A percentile compares a stretch with the other conserved stretches of the same genome.
Evolutionary conservation across 53 echinoderm and acorn worm species (phyloP).

Genomic region (Stichopus horrens): DNA sequence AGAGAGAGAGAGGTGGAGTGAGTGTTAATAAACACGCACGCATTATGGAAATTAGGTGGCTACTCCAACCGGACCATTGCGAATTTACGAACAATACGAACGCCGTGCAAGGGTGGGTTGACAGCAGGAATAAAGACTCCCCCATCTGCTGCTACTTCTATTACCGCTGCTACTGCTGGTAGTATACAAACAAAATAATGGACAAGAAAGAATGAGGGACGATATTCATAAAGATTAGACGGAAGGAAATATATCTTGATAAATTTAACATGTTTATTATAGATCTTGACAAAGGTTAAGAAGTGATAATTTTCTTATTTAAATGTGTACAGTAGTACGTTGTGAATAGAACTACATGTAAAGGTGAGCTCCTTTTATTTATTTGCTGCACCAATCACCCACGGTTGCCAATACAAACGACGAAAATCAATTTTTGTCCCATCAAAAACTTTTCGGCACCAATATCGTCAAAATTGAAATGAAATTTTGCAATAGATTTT

Average conservation of each 20-base stretch:
- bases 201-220: not conserved
- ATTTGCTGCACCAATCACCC: no score
- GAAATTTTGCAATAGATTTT: not conserved
- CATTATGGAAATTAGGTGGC: slow-evolving; percentile 48
- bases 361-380: no score
- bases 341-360: no score
- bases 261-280: slow-evolving; percentile 4
- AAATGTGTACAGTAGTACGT: not conserved
- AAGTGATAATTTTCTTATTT: slow-evolving; percentile 17
- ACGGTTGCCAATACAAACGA: not conserved
- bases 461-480: not conserved
- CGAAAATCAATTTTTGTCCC: not conserved
- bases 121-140: slow-evolving; percentile 3
- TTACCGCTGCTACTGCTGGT: not conserved
- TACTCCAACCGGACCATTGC: slow-evolving; percentile 25
- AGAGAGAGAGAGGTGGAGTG: not conserved
- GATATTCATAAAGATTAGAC: not conserved
- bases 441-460: not conserved
- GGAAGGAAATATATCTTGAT: not conserved
- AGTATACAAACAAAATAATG: not conserved
- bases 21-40: slow-evolving; percentile 33
- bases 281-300: not conserved
- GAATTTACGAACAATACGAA: slow-evolving; percentile 21
- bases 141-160: slow-evolving; percentile 20
- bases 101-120: slow-evolving; percentile 29